A percentile compares a stretch with the other conserved stretches of the same genome.
Evolutionary conservation across 1,140 invertebrate genomes (phyloP).

Genomic region (Drosophila bipectinata): DNA sequence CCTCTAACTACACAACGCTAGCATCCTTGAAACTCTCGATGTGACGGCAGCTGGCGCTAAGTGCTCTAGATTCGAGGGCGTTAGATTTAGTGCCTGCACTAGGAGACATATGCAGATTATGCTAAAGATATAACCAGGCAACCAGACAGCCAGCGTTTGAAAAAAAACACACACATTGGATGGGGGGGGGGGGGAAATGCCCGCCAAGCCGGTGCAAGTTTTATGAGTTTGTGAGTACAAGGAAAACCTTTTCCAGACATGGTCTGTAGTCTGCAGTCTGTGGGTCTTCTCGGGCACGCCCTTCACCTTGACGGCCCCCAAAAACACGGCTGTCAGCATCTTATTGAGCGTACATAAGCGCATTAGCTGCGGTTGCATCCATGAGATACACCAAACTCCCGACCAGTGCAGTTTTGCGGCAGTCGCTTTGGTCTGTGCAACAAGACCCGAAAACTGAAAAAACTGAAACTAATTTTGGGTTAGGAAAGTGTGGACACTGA

Average conservation of each 20-base stretch:
- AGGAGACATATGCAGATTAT: slow-evolving; percentile 58
- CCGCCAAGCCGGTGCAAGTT: slow-evolving; percentile 53
- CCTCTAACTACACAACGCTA: slow-evolving; percentile 32
- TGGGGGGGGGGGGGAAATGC: slow-evolving; percentile 1
- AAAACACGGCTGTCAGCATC: slow-evolving; percentile 72
- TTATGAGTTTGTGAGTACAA: slow-evolving; percentile 64
- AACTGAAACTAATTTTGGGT: slow-evolving; percentile 65
- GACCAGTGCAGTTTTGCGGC: slow-evolving; percentile 44
- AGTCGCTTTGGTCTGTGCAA: slow-evolving; percentile 58
- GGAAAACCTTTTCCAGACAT: slow-evolving; percentile 67
- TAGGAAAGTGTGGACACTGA: background rate
- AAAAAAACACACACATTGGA: background rate
- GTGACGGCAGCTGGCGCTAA: slow-evolving; percentile 74
- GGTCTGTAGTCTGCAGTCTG: background rate
- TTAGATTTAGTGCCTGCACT: slow-evolving; percentile 76
- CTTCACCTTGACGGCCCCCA: slow-evolving; percentile 61
- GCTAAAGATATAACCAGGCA: slow-evolving; percentile 33
- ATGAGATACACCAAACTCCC: slow-evolving; percentile 35
- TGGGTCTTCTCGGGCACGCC: slow-evolving; percentile 30
- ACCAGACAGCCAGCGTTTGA: background rate
- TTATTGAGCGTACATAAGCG: slow-evolving; percentile 77
- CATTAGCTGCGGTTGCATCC: slow-evolving; percentile 74
- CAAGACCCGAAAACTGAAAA: slow-evolving; percentile 45
- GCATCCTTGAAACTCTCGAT: slow-evolving; percentile 56
- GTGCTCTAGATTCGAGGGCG: slow-evolving; percentile 70